These are phyloP conservation scores for Drosophila rhopaloa DNA, from an alignment of 1,140 invertebrate species.

Conservation along the genomic window DNA sequence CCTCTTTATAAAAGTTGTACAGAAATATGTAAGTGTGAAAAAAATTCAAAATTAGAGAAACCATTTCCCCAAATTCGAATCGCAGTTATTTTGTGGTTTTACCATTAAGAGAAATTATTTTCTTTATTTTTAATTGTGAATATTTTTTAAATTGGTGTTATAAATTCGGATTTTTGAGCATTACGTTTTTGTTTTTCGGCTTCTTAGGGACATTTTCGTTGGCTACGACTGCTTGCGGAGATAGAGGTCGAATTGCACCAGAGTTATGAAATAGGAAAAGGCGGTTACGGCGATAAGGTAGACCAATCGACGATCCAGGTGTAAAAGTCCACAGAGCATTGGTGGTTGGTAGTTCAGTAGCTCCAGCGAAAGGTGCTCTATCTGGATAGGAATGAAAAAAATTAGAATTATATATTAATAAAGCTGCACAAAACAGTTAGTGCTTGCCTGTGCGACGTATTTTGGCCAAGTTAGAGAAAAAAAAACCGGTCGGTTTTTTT, in stretches of 20 bases:
- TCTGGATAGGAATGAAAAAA: conserved; percentile 12
- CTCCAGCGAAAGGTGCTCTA: conserved; percentile 66
- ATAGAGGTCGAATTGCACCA: conserved; percentile 78
- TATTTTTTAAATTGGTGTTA: not conserved
- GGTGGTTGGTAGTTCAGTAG: conserved; percentile 42
- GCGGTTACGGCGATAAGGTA: conserved; percentile 69
- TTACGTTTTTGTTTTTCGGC: not conserved
- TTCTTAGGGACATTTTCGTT: not conserved
- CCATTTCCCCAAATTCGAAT: no score
- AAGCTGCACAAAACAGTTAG: no score
- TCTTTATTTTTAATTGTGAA: not conserved
- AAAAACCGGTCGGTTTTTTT: no score
- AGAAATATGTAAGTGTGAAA: no score
- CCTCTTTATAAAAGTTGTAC: no score
- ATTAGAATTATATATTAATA: not conserved
- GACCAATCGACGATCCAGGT: conserved; percentile 65
- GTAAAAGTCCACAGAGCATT: conserved; percentile 67
- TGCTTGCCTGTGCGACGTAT: no score
- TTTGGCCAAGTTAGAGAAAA: no score
- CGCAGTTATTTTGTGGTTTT: no score
- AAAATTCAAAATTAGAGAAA: no score
- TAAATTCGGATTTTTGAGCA: not conserved
- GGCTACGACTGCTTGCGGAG: conserved; percentile 33
- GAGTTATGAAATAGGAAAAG: conserved; percentile 75
- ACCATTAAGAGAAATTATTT: not conserved